These are phyloP conservation scores for Hydrolagus affinis DNA, from an alignment of 2,113 vertebrate species.

Conservation along the genomic window DNA sequence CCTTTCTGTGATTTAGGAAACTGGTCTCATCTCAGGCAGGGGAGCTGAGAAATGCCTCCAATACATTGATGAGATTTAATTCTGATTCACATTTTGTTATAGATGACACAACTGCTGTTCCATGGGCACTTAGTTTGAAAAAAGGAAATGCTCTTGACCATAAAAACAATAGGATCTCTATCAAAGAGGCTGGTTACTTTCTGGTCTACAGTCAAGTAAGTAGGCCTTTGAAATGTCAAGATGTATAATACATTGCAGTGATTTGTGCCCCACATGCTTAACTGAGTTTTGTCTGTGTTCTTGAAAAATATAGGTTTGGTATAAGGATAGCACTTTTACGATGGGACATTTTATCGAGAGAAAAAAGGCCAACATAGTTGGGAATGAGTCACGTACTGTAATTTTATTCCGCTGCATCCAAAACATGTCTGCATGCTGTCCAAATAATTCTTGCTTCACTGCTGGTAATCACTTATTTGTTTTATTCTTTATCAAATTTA, in stretches of 20 bases:
- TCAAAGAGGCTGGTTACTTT: slow-evolving; percentile 83
- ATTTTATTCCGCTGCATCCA: slow-evolving; percentile 85
- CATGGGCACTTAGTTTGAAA: slow-evolving; percentile 82
- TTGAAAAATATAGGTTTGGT: slow-evolving; percentile 67
- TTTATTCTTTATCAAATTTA: background rate
- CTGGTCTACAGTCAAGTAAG: slow-evolving; percentile 89
- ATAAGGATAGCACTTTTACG: slow-evolving; percentile 70
- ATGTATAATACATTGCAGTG: background rate
- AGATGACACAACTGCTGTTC: slow-evolving; percentile 62
- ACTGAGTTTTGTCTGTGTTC: slow-evolving; percentile 34
- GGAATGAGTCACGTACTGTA: slow-evolving; percentile 72
- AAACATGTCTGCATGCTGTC: slow-evolving; percentile 68
- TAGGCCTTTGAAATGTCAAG: background rate
- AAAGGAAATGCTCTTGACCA: slow-evolving; percentile 72
- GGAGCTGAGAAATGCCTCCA: background rate
- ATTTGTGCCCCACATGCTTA: background rate
- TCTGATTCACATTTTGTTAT: slow-evolving; percentile 29
- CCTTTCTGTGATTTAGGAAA: background rate
- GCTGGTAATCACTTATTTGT: slow-evolving; percentile 63
- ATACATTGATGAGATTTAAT: background rate
- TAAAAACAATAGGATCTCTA: slow-evolving; percentile 69
- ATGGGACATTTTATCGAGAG: slow-evolving; percentile 89
- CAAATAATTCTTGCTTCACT: slow-evolving; percentile 91
- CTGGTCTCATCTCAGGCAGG: background rate
- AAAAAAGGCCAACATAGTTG: slow-evolving; percentile 75